Base-by-base conservation (phyloP, 2,797 vertebrate species). In the Onychomys torridus region DNA sequence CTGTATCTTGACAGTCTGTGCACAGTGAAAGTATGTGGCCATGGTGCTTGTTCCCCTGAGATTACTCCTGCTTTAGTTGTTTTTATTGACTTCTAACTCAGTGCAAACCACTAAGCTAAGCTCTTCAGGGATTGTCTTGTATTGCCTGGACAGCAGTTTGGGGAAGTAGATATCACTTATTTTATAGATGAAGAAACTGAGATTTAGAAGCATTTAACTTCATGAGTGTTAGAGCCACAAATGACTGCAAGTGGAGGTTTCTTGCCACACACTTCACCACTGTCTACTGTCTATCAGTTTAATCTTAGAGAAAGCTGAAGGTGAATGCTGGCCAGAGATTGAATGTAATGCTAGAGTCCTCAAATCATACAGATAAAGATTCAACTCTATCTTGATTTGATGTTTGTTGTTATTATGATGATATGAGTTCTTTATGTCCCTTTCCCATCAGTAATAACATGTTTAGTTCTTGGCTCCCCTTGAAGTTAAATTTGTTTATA, bases 31-130 rank as follows among this genome's bases (percentile, higher is more conserved):
- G 8, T 67, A 8, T 6, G 52, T 43, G 55, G 13, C 57, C 83
- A 0, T 77, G 27, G 75, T 59, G n/a, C 12, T 4, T 91, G 13
- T 52, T 90, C n/a, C 83, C 19, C 52, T 89, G 23, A 69, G 77
- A 83, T 89, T 89, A 89, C 85, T 73, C 34, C 16, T 52, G 0
- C 40, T 94, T 95, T 34, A 95, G 34, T 17, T 87, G 32, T 43
- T 91, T 87, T 94, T 77, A 81, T 90, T 88, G 63, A 91, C 55
- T 88, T 37, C 65, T 69, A 94, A 93, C 32, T 94, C 67, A 81
- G 46, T 79, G 23, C 34, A 49, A 85, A 95, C 37, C 34, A 92
- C 46, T 79, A 78, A 17, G n/a, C 29, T 85, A 75, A 96, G 57
- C 19, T 71, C 43, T 90, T 93, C 32, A 12, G 23, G 34, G 77